phyloP scores from a whole-genome alignment of 1,140 invertebrate genomes.

The Pseudomyrmex pallidus region DNA sequence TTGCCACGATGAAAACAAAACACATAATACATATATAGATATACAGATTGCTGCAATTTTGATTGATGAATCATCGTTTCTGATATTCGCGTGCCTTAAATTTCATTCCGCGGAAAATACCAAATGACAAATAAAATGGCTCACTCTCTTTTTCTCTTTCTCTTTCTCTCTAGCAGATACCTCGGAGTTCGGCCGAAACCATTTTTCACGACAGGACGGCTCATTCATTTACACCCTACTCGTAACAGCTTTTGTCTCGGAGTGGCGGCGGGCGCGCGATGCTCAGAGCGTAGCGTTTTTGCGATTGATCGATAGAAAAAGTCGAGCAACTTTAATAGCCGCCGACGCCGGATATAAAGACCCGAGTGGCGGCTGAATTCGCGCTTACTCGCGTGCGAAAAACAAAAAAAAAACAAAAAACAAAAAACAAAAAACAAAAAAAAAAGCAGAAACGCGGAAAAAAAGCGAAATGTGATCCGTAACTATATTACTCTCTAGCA shows the following conservation, averaged over 20 bases:
- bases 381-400: slow-evolving; percentile 21
- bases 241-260: slow-evolving; percentile 56
- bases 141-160: no score
- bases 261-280: slow-evolving; percentile 34
- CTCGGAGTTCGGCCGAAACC: slow-evolving; percentile 28
- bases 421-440: no score
- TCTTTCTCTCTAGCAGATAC: slow-evolving; percentile 19
- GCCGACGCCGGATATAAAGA: slow-evolving; percentile 42
- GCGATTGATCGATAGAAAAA: slow-evolving; percentile 52
- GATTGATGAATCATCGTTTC: slow-evolving; percentile 21
- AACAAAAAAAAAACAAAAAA: slow-evolving; percentile 25
- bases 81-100: slow-evolving; percentile 16
- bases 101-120: slow-evolving; percentile 3
- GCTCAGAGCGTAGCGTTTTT: slow-evolving; percentile 39
- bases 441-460: slow-evolving; percentile 12
- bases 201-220: slow-evolving; percentile 53
- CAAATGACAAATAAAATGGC: slow-evolving; percentile 28
- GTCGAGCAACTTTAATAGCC: slow-evolving; percentile 44
- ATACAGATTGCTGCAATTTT: background rate
- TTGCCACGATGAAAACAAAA: slow-evolving; percentile 10
- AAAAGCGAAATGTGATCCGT: slow-evolving; percentile 9
- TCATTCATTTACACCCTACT: slow-evolving; percentile 58
- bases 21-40: background rate
- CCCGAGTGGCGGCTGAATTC: slow-evolving; percentile 8
- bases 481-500: background rate